phyloP scores from a whole-genome alignment of 2,888 invertebrate species.

The Papilio elwesi region DNA sequence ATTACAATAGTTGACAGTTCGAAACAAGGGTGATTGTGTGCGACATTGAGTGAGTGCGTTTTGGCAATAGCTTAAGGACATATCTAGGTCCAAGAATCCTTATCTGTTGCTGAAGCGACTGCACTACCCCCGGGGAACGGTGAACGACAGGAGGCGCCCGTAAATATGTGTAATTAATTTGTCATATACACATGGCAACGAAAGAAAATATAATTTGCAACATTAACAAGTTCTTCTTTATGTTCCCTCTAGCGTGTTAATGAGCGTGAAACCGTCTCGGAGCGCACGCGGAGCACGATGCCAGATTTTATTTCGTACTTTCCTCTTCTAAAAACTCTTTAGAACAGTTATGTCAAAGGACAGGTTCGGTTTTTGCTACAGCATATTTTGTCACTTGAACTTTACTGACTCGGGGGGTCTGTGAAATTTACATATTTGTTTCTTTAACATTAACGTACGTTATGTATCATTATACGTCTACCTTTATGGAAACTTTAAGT shows the following conservation, averaged over 20 bases:
- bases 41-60: too few relatives aligned
- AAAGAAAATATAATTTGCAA: slow-evolving; percentile 33
- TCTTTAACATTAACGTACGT: not conserved
- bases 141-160: too few relatives aligned
- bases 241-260: not conserved
- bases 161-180: not conserved
- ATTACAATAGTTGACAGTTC: too few relatives aligned
- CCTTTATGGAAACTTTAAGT: not conserved
- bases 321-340: not conserved
- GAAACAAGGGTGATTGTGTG: too few relatives aligned
- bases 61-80: too few relatives aligned
- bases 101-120: too few relatives aligned
- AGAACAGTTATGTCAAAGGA: not conserved
- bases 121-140: too few relatives aligned
- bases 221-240: not conserved
- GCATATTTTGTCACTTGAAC: not conserved
- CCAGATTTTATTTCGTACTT: slow-evolving; percentile 3
- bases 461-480: not conserved
- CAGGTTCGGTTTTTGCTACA: not conserved
- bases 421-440: not conserved
- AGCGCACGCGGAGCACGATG: not conserved
- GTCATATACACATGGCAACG: not conserved
- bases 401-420: not conserved
- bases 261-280: not conserved
- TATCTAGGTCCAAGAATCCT: too few relatives aligned